Percentiles rank a stretch among this genome's conserved stretches.
Conservation (phyloP, 37 sponge, comb jelly and placozoan genomes). For the Theonella swinhoei region DNA sequence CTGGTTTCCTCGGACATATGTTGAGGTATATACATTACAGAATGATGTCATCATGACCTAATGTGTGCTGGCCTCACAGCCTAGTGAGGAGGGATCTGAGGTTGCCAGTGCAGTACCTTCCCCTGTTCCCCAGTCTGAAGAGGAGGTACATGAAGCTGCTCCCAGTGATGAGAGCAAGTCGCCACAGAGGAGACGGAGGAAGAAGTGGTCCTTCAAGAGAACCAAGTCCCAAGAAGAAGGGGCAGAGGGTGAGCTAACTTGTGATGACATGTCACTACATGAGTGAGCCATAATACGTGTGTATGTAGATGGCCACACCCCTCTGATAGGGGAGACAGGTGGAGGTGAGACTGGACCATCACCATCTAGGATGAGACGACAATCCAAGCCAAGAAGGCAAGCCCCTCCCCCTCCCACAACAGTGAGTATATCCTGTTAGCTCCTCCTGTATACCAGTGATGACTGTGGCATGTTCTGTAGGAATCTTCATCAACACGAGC, state of each 20-base stretch:
- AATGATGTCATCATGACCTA: not conserved
- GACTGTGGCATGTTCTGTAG: no score
- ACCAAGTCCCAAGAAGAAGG: not conserved
- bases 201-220: constrained; percentile 5
- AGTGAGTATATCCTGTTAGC: not conserved
- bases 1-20: constrained; percentile 87
- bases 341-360: no score
- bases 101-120: not conserved
- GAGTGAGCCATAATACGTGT: no score
- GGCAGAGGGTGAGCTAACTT: not conserved
- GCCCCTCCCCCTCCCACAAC: constrained; percentile 45
- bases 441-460: no score
- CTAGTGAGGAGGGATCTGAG: constrained; percentile 28
- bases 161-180: not conserved
- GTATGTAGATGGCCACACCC: no score
- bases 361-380: no score
- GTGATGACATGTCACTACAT: not conserved
- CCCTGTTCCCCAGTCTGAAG: not conserved
- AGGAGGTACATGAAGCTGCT: no score
- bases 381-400: constrained; percentile 8
- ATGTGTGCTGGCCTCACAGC: constrained; percentile 1
- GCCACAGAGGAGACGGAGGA: not conserved
- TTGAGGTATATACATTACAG: constrained; percentile 61
- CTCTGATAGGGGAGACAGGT: no score
- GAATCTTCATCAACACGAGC: not conserved